Percentiles rank a stretch among this genome's conserved stretches.
These are phyloP conservation scores for Trachurus trachurus DNA, from an alignment of 2,797 vertebrate genomes.

Conservation along the genomic window DNA sequence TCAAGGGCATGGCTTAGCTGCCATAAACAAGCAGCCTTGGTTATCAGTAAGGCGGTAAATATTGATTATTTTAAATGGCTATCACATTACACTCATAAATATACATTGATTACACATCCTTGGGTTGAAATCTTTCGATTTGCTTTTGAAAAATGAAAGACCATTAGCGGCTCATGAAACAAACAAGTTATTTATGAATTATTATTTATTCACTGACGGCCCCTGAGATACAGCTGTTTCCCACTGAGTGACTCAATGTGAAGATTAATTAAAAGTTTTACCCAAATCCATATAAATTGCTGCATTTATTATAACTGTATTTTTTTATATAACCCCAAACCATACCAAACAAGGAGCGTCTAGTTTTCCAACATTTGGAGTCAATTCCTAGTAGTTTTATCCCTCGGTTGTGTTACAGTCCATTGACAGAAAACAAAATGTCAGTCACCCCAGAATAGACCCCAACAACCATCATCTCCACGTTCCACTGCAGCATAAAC, in stretches of 20 bases:
- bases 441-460: slow-evolving; percentile 57
- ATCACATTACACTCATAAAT: slow-evolving; percentile 74
- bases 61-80: slow-evolving; percentile 81
- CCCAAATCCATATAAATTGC: slow-evolving; percentile 27
- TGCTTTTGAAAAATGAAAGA: slow-evolving; percentile 61
- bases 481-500: slow-evolving; percentile 61
- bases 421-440: slow-evolving; percentile 71
- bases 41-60: slow-evolving; percentile 66
- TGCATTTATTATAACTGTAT: slow-evolving; percentile 23
- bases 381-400: slow-evolving; percentile 53
- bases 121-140: slow-evolving; percentile 67
- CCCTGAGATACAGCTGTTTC: slow-evolving; percentile 26
- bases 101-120: slow-evolving; percentile 76
- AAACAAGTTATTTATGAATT: slow-evolving; percentile 53
- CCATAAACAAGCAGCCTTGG: slow-evolving; percentile 64
- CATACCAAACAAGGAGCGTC: slow-evolving; percentile 26
- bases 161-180: slow-evolving; percentile 39
- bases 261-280: not conserved
- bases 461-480: slow-evolving; percentile 56
- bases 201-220: slow-evolving; percentile 49
- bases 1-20: slow-evolving; percentile 66
- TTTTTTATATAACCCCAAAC: slow-evolving; percentile 53
- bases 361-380: slow-evolving; percentile 58
- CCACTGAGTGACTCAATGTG: slow-evolving; percentile 8
- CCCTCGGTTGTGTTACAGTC: slow-evolving; percentile 62